phyloP scores from a whole-genome alignment of 2,113 vertebrate genomes.

The Corythornis madagascariensis region DNA sequence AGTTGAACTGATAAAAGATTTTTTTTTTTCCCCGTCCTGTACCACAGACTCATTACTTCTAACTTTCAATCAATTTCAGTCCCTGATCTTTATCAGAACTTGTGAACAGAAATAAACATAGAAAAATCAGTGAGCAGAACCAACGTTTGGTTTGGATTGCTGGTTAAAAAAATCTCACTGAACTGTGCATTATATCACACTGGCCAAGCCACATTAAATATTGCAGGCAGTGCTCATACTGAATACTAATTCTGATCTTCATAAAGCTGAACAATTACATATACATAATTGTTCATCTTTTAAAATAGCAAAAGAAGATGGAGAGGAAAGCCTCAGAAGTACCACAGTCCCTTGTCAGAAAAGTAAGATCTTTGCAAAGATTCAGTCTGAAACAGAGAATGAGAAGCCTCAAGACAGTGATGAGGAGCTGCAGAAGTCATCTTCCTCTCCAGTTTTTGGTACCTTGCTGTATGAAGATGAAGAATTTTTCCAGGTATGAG shows the following conservation, averaged over 20 bases:
- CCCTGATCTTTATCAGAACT: not conserved
- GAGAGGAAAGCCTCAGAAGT: not conserved
- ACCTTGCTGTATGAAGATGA: slow-evolving; percentile 63
- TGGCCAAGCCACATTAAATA: not conserved
- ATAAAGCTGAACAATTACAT: not conserved
- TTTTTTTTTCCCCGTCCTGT: not conserved
- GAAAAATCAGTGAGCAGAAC: not conserved
- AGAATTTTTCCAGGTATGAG: slow-evolving; percentile 71
- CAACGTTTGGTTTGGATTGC: not conserved
- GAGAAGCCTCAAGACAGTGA: not conserved
- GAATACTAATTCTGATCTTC: not conserved
- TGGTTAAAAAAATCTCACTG: not conserved
- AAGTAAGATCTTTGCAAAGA: not conserved
- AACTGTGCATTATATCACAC: not conserved
- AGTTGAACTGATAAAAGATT: not conserved
- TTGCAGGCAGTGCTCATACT: not conserved
- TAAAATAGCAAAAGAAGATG: not conserved
- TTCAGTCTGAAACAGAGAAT: not conserved
- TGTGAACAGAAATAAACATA: not conserved
- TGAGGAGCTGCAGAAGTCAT: not conserved
- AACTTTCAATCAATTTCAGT: not conserved
- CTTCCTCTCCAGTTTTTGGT: not conserved
- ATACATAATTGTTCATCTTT: not conserved
- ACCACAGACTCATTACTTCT: not conserved
- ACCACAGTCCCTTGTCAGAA: not conserved